A percentile compares a stretch with the other conserved stretches of the same genome.
Evolutionary conservation across 2,797 vertebrate species (phyloP).

Genomic region (Macrochelys suwanniensis): DNA sequence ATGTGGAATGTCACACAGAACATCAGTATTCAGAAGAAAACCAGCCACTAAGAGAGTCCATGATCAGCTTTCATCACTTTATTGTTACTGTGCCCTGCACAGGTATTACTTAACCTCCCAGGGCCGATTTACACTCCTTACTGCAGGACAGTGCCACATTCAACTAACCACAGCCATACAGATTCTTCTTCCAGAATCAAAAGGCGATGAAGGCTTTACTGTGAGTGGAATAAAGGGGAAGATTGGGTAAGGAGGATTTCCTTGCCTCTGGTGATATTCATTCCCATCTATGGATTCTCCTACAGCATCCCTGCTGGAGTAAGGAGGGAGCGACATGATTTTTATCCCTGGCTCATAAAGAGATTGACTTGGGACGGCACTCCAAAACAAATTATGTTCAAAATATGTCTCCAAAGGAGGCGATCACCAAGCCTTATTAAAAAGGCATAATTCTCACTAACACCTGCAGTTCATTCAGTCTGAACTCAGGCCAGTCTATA

Average conservation of each 20-base stretch:
- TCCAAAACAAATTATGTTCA: neutral
- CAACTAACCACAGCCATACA: conserved; percentile 36
- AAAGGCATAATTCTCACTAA: neutral
- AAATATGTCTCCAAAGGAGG: neutral
- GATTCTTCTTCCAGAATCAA: neutral
- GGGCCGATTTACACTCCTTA: conserved; percentile 19
- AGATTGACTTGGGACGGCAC: neutral
- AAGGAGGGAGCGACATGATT: neutral
- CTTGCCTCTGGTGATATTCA: neutral
- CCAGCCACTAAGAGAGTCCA: conserved; percentile 42
- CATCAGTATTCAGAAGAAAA: neutral
- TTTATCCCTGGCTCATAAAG: neutral
- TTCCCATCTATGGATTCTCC: neutral
- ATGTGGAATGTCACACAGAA: neutral
- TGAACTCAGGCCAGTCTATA: neutral
- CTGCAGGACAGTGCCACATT: conserved; percentile 11
- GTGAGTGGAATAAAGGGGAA: neutral
- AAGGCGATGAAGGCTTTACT: neutral
- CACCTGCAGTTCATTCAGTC: neutral
- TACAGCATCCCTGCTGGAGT: neutral
- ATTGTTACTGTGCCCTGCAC: neutral
- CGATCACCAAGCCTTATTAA: neutral
- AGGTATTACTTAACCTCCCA: conserved; percentile 2
- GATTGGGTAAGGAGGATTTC: neutral
- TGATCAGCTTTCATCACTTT: neutral